Base-by-base conservation (phyloP, 2,888 invertebrate genomes). In the Phasia obesa region DNA sequence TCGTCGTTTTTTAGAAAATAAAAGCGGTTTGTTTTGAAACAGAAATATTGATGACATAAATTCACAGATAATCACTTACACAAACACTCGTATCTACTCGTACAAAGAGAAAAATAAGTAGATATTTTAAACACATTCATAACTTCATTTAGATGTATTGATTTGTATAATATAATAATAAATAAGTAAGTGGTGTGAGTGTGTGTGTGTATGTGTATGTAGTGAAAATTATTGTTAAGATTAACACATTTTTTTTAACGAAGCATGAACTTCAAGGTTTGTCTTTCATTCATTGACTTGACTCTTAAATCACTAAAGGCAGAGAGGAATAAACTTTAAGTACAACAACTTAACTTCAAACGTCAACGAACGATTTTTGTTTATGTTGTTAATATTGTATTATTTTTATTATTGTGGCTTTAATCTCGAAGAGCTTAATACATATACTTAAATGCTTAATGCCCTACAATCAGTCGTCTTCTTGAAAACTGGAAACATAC, bases 281-380 rank as follows among this genome's bases (percentile, higher is more conserved):
- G 60, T 75, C 83, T 67, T 60, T 67, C 67, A 62, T 79, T 71
- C 62, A 65, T 55, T 67, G 60, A 44, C 60, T 71, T 67, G 65
- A n/a, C 19, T 49, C 15, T 17, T 64, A 51, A 69, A 59, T 51
- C 9, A 17, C 27, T 47, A 21, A 13, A 60, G 49, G 51, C 21
- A 38, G 53, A 47, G 64, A 47, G 49, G 25, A 75, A 59, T 17
- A 62, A 81, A 49, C 49, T 59, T 60, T 74, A 74, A 51, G 53
- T 57, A 69, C 71, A 76, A 59, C 74, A 62, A 62, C 64, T 67
- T 49, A 65, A 65, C 73, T 81, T 60, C 64, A 60, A 75, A 83
- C 60, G 83, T 83, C 83, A 83, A 79, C 71, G 83, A 76, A 83
- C 79, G 73, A 84, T 82, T 80, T 78, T 62, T 67, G 62, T 64